Evolutionary conservation across 2,888 invertebrate species (phyloP).

Genomic region (Iphiclides podalirius): DNA sequence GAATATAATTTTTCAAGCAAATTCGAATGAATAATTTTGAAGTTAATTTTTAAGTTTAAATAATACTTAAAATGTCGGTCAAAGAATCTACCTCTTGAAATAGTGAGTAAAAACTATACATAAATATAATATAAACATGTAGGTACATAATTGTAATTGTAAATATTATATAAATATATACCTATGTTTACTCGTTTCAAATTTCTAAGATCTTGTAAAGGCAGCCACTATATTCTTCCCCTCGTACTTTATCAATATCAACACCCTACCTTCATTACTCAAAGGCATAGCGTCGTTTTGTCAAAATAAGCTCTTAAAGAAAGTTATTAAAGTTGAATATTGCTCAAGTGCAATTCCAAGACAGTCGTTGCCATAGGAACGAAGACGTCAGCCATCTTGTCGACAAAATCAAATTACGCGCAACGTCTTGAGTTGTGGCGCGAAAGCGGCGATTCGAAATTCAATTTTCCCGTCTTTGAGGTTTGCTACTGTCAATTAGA

Average conservation of each 20-base stretch:
- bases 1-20: too few species aligned
- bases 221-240: conserved; percentile 2
- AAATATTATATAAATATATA: too few species aligned
- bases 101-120: too few species aligned
- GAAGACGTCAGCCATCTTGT: conserved; percentile 67
- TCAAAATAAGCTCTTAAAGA: conserved; percentile 30
- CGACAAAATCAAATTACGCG: conserved; percentile 49
- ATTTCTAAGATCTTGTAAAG: too few species aligned
- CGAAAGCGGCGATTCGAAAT: conserved; percentile 57
- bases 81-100: too few species aligned
- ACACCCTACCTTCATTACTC: conserved; percentile 19
- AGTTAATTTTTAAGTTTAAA: too few species aligned
- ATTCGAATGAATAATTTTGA: too few species aligned
- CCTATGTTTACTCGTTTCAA: too few species aligned
- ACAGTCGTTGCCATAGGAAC: conserved; percentile 58
- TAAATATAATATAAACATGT: too few species aligned
- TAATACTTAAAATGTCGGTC: too few species aligned
- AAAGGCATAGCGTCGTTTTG: conserved; percentile 13
- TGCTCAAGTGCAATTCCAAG: conserved; percentile 36
- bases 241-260: conserved; percentile 25
- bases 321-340: conserved; percentile 36
- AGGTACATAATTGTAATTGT: too few species aligned
- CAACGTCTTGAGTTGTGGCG: conserved; percentile 72
- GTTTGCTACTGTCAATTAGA: conserved; percentile 47
- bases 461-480: conserved; percentile 62